Evolutionary conservation across 2,797 vertebrate genomes (phyloP).

Genomic region (Sphenopsis melanotis): DNA sequence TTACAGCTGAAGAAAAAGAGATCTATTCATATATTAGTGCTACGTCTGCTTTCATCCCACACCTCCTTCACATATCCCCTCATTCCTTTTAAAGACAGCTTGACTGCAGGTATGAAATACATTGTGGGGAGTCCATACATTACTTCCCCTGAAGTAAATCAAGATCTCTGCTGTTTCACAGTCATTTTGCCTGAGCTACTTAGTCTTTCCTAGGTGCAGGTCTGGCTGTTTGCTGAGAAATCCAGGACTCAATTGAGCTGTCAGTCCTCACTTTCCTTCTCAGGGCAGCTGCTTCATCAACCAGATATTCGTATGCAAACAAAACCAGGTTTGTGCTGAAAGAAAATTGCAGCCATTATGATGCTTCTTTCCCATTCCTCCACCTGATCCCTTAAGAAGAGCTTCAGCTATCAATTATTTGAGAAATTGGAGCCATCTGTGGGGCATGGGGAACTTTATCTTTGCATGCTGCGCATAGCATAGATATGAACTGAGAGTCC

Average conservation of each 20-base stretch:
- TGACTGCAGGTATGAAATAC: constrained; percentile 5
- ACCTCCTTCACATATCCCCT: not conserved
- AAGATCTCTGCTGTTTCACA: not conserved
- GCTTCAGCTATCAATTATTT: constrained; percentile 32
- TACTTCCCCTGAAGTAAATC: constrained; percentile 14
- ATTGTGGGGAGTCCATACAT: not conserved
- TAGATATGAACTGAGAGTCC: not conserved
- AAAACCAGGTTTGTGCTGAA: not conserved
- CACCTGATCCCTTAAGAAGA: not conserved
- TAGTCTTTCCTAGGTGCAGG: not conserved
- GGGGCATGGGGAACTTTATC: not conserved
- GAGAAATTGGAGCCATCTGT: not conserved
- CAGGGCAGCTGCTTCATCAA: not conserved
- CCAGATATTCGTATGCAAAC: not conserved
- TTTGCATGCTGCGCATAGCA: not conserved
- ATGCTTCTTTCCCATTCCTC: not conserved
- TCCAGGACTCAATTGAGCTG: not conserved
- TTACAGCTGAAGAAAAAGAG: not conserved
- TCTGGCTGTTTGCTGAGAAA: not conserved
- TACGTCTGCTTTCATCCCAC: not conserved
- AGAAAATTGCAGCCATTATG: not conserved
- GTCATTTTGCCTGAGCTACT: constrained; percentile 1
- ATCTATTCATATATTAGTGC: not conserved
- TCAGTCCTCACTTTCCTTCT: not conserved
- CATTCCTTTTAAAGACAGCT: constrained; percentile 1